Evolutionary conservation across 2,888 invertebrate genomes (phyloP).

Genomic region (Synanthedon vespiformis): DNA sequence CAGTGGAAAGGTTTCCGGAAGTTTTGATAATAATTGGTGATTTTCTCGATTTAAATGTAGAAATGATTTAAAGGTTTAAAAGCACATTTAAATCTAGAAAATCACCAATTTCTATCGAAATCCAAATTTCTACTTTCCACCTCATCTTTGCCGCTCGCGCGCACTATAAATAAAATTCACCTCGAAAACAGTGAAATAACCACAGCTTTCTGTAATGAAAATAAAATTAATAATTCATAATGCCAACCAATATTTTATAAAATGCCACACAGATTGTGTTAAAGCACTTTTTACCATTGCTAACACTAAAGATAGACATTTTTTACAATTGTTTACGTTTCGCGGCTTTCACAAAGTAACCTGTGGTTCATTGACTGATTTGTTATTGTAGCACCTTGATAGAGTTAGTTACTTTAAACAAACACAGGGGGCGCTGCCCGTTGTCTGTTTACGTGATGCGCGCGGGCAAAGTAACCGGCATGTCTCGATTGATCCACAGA

Average conservation of each 20-base stretch:
- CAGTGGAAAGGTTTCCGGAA: no score
- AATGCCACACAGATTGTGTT: background rate
- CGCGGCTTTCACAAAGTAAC: slow-evolving; percentile 47
- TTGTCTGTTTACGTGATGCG: slow-evolving; percentile 21
- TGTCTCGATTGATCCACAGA: slow-evolving; percentile 20
- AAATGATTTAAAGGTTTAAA: no score
- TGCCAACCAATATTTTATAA: background rate
- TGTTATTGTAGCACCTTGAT: slow-evolving; percentile 59
- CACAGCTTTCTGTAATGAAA: no score
- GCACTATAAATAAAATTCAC: no score
- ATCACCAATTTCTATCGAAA: no score
- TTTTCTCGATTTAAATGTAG: no score
- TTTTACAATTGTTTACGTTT: slow-evolving; percentile 25
- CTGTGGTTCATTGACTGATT: slow-evolving; percentile 51
- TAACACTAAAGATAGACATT: background rate
- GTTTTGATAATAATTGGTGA: no score
- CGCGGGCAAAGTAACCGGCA: slow-evolving; percentile 12
- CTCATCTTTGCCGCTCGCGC: no score
- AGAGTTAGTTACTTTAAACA: slow-evolving; percentile 19
- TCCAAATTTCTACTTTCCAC: no score
- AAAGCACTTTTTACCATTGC: background rate
- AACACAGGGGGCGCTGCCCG: slow-evolving; percentile 21
- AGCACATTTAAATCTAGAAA: no score
- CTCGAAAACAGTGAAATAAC: no score
- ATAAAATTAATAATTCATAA: no score